phyloP scores from a whole-genome alignment of 2,113 vertebrate genomes.

The Microcebus lehilahytsara region DNA sequence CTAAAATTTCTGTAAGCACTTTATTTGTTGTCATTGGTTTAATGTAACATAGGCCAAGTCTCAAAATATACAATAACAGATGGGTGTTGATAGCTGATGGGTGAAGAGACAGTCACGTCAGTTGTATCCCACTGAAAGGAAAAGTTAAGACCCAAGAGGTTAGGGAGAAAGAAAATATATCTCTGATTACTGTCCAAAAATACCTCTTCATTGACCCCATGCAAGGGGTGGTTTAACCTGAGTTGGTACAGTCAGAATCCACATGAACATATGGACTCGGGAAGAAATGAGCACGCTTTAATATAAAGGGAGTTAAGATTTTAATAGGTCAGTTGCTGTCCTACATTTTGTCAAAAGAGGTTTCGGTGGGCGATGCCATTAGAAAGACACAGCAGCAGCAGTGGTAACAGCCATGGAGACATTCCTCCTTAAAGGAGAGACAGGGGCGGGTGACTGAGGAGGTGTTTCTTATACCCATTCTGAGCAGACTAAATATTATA shows the following conservation, averaged over 20 bases:
- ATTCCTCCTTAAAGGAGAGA: neutral
- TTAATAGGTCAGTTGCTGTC: neutral
- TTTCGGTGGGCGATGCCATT: neutral
- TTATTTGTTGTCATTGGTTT: neutral
- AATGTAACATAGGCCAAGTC: neutral
- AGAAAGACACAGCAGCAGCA: neutral
- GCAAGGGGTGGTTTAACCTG: neutral
- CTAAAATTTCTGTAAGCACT: neutral
- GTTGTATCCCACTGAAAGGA: neutral
- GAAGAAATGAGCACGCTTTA: conserved; percentile 7
- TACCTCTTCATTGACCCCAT: neutral
- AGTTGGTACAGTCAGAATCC: neutral
- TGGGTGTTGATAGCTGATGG: neutral
- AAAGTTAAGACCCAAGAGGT: neutral
- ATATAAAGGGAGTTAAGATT: neutral
- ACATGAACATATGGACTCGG: neutral
- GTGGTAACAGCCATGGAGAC: neutral
- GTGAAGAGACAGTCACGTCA: neutral
- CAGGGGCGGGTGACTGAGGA: neutral
- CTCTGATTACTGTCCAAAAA: neutral
- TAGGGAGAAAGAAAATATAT: neutral
- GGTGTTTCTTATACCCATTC: neutral
- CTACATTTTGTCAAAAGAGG: neutral
- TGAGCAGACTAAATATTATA: neutral
- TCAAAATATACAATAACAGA: neutral